Evolutionary conservation across 2,797 vertebrate genomes (phyloP), one percentile per base, ranked within the genome.

Genomic region (Sebastes goodei): DNA sequence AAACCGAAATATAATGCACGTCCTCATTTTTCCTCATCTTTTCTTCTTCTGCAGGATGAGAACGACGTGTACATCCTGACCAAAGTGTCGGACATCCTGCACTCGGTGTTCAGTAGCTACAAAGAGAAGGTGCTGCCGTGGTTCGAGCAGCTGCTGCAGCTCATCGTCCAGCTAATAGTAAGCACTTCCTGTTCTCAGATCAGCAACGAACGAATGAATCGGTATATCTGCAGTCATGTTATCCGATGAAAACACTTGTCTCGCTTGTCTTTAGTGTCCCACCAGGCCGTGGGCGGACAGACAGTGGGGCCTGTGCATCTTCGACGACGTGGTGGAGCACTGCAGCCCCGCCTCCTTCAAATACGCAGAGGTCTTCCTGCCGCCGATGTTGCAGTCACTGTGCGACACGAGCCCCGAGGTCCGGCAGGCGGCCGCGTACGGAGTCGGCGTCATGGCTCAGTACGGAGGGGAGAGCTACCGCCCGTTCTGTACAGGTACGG

Each of bases 261-360:
- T 29, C 2, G 0, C 49, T 10, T 7, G 15, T 80, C 27, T 64
- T 14, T 81, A 99, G 99, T 98, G 97, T 92, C 97, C 98, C 3
- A 97, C 96, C 71, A 96, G 98, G 89, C 98, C 98, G 0, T 99
- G 99, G 99, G 97, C 99, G 0, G 99, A 99, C 95, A 92, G 98
- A 67, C 99, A 99, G 74, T 99, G 99, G 99, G 98, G 99, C 3
- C 92, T 99, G 30, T 99, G 99, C 91, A 99, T 99, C 88, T 99
- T 99, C 64, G 99, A 99, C 0, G 99, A 99, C 3, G 87, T 99
- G 32, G 95, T 99, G 25, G 99, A 99, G 84, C 98, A 99, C 95
- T 99, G 99, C 95, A 99, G 98, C 91, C 99, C 99, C 1, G 93
- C 97, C 9, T 99, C 99, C 0, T 99, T 99, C 90, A 99, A 99